These are phyloP conservation scores for Poicephalus gulielmi DNA, from an alignment of 2,113 vertebrate genomes.

Conservation along the genomic window DNA sequence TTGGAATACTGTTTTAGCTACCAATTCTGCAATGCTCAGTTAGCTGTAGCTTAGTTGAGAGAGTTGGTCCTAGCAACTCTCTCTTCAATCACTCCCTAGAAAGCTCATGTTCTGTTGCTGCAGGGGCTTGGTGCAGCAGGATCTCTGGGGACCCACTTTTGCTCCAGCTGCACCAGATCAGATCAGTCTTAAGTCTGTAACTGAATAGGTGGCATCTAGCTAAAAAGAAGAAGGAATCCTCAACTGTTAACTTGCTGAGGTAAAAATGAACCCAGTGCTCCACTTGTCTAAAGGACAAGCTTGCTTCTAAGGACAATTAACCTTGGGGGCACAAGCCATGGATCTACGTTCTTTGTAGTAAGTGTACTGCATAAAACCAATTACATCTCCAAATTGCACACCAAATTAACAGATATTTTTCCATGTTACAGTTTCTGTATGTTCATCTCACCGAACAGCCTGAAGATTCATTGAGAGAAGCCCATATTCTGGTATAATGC, in stretches of 20 bases:
- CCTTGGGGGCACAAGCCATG: neutral
- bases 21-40: neutral
- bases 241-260: neutral
- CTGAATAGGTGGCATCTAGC: neutral
- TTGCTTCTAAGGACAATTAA: neutral
- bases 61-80: neutral
- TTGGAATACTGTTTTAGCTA: neutral
- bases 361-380: neutral
- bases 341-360: neutral
- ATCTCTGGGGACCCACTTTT: neutral
- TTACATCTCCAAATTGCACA: neutral
- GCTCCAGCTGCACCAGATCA: neutral
- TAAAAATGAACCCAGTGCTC: neutral
- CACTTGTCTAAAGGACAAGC: neutral
- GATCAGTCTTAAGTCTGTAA: accelerated
- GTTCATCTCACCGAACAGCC: neutral
- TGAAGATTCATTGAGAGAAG: neutral
- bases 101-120: neutral
- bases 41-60: neutral
- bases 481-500: accelerated
- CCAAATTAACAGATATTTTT: neutral
- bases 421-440: neutral
- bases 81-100: neutral
- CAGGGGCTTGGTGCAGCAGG: neutral
- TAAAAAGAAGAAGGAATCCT: neutral